phyloP scores from a whole-genome alignment of 2,113 vertebrate genomes.

The Microtus richardsoni region DNA sequence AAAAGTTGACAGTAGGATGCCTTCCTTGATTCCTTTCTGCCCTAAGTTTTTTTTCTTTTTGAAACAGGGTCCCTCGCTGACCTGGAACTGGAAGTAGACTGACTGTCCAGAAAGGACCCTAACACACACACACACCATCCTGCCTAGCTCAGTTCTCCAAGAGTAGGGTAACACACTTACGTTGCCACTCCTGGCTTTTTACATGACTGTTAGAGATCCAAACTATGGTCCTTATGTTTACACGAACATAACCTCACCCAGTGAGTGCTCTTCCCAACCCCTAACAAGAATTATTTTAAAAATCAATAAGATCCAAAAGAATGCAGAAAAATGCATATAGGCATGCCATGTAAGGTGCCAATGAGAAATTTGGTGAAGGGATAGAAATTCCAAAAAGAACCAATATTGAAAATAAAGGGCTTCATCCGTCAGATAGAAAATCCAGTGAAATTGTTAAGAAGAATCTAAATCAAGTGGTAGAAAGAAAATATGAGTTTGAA shows the following conservation, averaged over 20 bases:
- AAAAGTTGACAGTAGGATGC: not conserved
- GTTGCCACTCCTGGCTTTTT: not conserved
- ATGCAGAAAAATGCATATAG: not conserved
- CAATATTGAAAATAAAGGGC: not conserved
- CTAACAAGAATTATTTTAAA: not conserved
- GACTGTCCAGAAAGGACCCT: not conserved
- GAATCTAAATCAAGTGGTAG: not conserved
- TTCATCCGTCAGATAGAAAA: not conserved
- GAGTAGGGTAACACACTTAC: not conserved
- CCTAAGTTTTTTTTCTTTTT: not conserved
- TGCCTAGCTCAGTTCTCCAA: not conserved
- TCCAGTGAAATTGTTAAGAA: not conserved
- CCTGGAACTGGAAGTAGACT: not conserved
- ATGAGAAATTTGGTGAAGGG: not conserved
- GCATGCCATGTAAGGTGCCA: not conserved
- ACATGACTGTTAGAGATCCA: not conserved
- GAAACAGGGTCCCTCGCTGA: not conserved
- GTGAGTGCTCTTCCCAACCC: not conserved
- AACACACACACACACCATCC: no score
- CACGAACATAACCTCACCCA: not conserved
- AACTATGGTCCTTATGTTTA: not conserved
- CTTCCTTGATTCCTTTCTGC: not conserved
- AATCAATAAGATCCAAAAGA: not conserved
- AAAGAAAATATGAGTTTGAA: not conserved
- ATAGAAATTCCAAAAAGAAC: not conserved